Percentiles rank a stretch among this genome's conserved stretches.
Conservation (phyloP, 2,888 invertebrate genomes). For the Quadroppia sp. region DNA sequence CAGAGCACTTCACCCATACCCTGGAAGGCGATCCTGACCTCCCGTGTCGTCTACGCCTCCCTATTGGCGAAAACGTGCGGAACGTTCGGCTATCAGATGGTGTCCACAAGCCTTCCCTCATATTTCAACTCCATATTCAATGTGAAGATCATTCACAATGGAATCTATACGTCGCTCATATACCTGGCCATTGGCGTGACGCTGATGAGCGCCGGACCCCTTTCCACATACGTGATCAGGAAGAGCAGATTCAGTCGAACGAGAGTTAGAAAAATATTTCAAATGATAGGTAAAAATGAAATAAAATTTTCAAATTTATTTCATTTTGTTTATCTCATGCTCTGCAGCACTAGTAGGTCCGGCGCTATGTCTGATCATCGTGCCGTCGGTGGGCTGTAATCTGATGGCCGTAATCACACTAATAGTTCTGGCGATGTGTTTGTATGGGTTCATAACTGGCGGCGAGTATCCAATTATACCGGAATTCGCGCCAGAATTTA, state of each 20-base stretch:
- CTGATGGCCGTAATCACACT: neutral
- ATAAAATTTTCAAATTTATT: neutral
- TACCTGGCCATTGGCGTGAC: conserved; percentile 30
- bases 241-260: neutral
- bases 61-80: conserved; percentile 30
- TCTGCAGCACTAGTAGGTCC: conserved; percentile 43
- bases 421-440: conserved; percentile 32
- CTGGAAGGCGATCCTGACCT: conserved; percentile 35
- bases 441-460: conserved; percentile 39
- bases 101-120: conserved; percentile 33
- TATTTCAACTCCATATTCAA: conserved; percentile 25
- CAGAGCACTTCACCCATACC: conserved; percentile 15
- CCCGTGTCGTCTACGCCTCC: conserved; percentile 31
- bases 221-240: conserved; percentile 1
- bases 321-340: neutral
- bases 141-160: conserved; percentile 25
- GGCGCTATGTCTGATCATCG: conserved; percentile 38
- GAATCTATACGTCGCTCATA: conserved; percentile 9
- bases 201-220: conserved; percentile 31
- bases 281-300: conserved; percentile 38
- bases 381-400: conserved; percentile 10
- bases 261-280: conserved; percentile 38
- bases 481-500: conserved; percentile 41
- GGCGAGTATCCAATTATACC: conserved; percentile 41
- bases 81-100: conserved; percentile 34